phyloP scores from a whole-genome alignment of 2,113 vertebrate genomes.

The Colius striatus region DNA sequence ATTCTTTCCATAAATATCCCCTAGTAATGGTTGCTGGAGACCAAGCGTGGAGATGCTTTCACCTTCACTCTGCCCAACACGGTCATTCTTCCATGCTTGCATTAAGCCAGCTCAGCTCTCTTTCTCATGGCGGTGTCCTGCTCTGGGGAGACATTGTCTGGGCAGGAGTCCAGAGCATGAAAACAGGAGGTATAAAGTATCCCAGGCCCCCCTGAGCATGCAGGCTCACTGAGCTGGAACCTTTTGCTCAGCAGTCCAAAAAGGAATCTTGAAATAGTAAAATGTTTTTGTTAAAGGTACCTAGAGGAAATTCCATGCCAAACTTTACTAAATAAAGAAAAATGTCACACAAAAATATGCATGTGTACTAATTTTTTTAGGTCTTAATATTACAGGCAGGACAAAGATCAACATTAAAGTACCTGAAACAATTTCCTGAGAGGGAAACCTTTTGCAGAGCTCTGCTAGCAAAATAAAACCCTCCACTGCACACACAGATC shows the following conservation, averaged over 20 bases:
- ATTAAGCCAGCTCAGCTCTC: neutral
- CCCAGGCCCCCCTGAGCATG: neutral
- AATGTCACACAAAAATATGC: fast-evolving
- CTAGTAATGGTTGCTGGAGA: neutral
- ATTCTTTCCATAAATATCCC: neutral
- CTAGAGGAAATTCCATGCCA: neutral
- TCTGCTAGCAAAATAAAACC: neutral
- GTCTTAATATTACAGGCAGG: neutral
- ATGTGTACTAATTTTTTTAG: neutral
- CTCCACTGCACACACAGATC: neutral
- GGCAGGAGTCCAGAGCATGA: neutral
- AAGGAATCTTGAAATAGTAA: neutral
- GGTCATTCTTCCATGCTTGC: neutral
- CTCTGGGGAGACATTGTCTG: neutral
- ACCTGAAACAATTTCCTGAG: neutral
- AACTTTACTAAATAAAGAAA: neutral
- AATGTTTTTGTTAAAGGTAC: neutral
- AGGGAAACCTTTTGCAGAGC: neutral
- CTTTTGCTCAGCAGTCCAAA: conserved; percentile 23
- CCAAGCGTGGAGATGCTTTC: neutral
- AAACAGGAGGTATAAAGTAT: neutral
- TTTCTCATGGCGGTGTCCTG: neutral
- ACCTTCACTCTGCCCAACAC: neutral
- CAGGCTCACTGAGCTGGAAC: conserved; percentile 33
- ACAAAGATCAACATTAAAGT: neutral